Percentiles rank a stretch among this genome's conserved stretches.
These are phyloP conservation scores for Chlorocebus sabaeus DNA, from an alignment of 2,113 vertebrate genomes.

Conservation along the genomic window DNA sequence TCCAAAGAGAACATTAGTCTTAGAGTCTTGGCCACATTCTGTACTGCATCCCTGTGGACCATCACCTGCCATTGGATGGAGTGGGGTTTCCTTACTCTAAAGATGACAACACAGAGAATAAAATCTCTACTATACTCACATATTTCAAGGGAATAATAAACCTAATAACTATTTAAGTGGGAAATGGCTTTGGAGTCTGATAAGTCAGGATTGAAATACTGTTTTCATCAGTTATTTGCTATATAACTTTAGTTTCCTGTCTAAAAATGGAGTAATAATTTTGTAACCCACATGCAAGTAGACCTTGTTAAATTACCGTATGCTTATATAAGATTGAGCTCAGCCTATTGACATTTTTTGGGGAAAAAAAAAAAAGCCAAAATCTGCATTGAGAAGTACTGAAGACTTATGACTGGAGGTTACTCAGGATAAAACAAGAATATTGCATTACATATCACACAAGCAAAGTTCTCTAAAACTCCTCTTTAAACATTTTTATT, in stretches of 20 bases:
- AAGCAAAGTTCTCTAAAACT: neutral
- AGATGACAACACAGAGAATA: neutral
- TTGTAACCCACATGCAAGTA: neutral
- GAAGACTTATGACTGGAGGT: neutral
- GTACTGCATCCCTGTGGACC: neutral
- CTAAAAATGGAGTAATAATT: neutral
- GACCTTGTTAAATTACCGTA: neutral
- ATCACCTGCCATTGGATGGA: neutral
- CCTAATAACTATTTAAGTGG: neutral
- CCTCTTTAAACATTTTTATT: neutral
- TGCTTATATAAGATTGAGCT: neutral
- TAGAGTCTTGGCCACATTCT: neutral
- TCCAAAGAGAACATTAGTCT: slow-evolving; percentile 2
- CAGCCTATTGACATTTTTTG: neutral
- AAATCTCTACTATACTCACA: neutral
- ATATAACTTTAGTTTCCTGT: neutral
- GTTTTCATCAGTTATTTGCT: neutral
- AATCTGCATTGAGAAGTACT: neutral
- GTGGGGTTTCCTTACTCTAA: neutral
- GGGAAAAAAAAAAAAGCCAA: neutral
- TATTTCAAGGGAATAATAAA: neutral
- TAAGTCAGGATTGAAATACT: neutral
- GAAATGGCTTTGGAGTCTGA: neutral
- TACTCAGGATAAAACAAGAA: neutral
- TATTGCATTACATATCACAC: neutral